Percentiles rank a stretch among this genome's conserved stretches.
Evolutionary conservation across 2,797 vertebrate genomes (phyloP).

Genomic region (Periophthalmus magnuspinnatus): DNA sequence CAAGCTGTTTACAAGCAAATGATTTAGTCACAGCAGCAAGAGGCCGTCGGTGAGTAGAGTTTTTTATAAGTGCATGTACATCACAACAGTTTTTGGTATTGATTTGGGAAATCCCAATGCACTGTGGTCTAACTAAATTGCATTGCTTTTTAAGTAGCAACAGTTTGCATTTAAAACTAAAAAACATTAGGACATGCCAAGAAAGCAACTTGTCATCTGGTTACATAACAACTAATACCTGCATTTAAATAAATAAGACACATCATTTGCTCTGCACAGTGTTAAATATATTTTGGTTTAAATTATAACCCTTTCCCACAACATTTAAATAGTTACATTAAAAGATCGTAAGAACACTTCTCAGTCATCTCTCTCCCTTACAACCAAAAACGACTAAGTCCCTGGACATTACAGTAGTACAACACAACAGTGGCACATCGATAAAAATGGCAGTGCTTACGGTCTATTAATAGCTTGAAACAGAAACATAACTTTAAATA

Average conservation of each 20-base stretch:
- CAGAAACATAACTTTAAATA: conserved; percentile 32
- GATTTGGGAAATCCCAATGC: conserved; percentile 37
- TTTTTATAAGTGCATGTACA: conserved; percentile 27
- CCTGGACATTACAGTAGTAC: conserved; percentile 33
- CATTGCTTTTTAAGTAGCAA: conserved; percentile 45
- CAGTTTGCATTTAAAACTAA: conserved; percentile 41
- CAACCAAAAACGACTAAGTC: conserved; percentile 34
- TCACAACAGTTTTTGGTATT: conserved; percentile 39
- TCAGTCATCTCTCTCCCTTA: conserved; percentile 32
- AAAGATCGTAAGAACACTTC: conserved; percentile 29
- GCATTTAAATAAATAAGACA: conserved; percentile 66
- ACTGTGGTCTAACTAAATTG: conserved; percentile 33
- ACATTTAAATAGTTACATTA: conserved; percentile 46
- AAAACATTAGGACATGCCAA: conserved; percentile 26
- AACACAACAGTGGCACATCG: conserved; percentile 64
- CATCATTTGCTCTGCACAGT: conserved; percentile 59
- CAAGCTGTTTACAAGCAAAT: conserved; percentile 19
- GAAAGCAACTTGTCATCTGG: conserved; percentile 25
- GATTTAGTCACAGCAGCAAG: conserved; percentile 20
- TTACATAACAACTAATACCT: conserved; percentile 22
- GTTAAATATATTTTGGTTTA: conserved; percentile 67
- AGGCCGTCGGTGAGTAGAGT: conserved; percentile 28
- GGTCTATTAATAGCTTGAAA: conserved; percentile 43
- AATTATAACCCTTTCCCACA: conserved; percentile 25
- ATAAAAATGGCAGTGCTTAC: conserved; percentile 69